These are phyloP conservation scores for Procavia capensis DNA, from an alignment of 2,113 vertebrate species.

Conservation along the genomic window DNA sequence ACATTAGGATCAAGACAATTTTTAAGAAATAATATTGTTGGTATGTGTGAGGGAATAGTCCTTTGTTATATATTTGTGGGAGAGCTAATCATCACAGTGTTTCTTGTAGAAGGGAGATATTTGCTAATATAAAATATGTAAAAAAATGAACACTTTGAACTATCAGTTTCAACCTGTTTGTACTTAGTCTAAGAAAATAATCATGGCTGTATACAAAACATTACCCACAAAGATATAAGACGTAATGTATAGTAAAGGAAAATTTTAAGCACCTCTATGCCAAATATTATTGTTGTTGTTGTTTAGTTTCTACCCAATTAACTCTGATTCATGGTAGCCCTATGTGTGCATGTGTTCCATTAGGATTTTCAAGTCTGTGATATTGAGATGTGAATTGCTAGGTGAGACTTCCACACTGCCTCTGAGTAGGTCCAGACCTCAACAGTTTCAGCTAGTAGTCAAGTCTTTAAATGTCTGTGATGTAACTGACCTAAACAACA, in stretches of 20 bases:
- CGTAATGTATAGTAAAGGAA: background rate
- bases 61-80: background rate
- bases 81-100: background rate
- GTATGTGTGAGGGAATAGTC: background rate
- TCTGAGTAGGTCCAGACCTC: no score
- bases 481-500: no score
- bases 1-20: background rate
- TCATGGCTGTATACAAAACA: background rate
- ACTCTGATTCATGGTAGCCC: background rate
- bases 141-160: background rate
- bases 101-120: background rate
- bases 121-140: background rate
- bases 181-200: conserved; percentile 13
- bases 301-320: background rate
- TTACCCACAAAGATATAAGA: background rate
- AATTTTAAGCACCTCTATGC: background rate
- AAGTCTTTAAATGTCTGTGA: no score
- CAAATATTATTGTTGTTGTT: background rate
- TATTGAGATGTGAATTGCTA: no score
- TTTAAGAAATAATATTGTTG: background rate
- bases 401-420: no score
- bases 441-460: no score
- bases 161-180: background rate
- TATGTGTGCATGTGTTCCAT: background rate
- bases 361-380: background rate